Evolutionary conservation across 2,888 invertebrate genomes (phyloP), one percentile per base, ranked within the genome.

Genomic region (Carabus problematicus): DNA sequence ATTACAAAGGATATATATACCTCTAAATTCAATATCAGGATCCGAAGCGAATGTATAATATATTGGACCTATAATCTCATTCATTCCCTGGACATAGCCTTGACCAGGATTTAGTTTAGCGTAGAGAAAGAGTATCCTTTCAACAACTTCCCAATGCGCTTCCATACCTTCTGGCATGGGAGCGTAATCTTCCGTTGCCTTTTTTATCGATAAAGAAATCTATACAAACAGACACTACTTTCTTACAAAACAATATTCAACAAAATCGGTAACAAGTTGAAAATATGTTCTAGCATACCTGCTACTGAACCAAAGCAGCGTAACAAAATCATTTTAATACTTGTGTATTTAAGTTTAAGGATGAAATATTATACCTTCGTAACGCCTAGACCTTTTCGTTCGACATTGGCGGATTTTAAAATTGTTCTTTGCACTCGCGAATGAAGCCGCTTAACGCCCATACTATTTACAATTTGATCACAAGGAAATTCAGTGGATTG

Each of bases 101-200:
- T 98, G 97, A 0, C 98, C 98, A 0, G 98, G 97, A 85, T 99
- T 99, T 11, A 98, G 86, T 84, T 99, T 99, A 0, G 97, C 97
- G 81, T 98, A 99, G 0, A 99, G 86, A 83, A 99, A 99, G 70
- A 99, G 85, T 81, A 99, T 95, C 71, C 99, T 86, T 80, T 99
- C 97, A 0, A 97, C 94, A 3, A 98, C 97, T 83, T 99, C 98
- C 98, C 98, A 98, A 79, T 98, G 98, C 0, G 97, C 97, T 82
- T 98, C 97, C 75, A 92, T 90, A 0, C 97, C 97, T 76, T 94
- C 94, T 9, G 91, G 88, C 82, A 97, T 86, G 0, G 94, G 93
- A 0, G 88, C 90, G 78, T 95, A 95, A 81, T 92, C 93, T 73
- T 92, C 91, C 6, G 82, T 82, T n/a, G 91, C 92, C 75, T 91